Percentiles rank a stretch among this genome's conserved stretches.
These are phyloP conservation scores for Sphaerodactylus townsendi DNA, from an alignment of 2,113 vertebrate genomes.

Conservation along the genomic window DNA sequence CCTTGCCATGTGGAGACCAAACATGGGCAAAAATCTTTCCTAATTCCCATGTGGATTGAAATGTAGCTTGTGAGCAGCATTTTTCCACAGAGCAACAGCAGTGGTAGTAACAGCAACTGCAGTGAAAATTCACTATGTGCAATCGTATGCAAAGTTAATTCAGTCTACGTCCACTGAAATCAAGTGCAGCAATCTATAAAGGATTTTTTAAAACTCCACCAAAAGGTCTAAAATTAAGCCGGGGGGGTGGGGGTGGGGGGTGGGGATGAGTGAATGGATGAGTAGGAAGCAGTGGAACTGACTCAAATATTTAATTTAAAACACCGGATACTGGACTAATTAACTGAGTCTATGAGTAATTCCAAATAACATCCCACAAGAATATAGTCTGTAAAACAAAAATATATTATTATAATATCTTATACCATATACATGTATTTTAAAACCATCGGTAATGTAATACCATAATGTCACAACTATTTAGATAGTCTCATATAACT, in stretches of 20 bases:
- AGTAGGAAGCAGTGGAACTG: neutral
- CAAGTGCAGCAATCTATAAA: neutral
- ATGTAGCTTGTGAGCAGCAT: too few relatives aligned
- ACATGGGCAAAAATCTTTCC: too few relatives aligned
- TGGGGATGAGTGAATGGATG: neutral
- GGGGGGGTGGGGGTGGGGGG: too few relatives aligned
- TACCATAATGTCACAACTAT: neutral
- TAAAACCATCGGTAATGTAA: neutral
- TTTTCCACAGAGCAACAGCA: too few relatives aligned
- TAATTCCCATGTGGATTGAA: too few relatives aligned
- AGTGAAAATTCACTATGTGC: neutral
- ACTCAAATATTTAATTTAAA: neutral
- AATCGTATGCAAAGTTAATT: neutral
- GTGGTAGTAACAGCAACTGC: too few relatives aligned
- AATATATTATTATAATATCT: neutral
- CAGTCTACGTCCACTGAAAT: neutral
- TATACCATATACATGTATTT: neutral
- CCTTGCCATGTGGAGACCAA: too few relatives aligned
- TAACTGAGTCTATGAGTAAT: constrained; percentile 2
- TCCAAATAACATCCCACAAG: neutral
- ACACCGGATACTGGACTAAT: neutral
- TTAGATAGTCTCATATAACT: neutral
- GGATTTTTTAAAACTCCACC: neutral
- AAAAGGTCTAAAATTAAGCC: neutral
- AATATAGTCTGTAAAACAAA: neutral